Conservation (phyloP, 37 sponge, comb jelly and placozoan genomes). For the Aplysina aerophoba region DNA sequence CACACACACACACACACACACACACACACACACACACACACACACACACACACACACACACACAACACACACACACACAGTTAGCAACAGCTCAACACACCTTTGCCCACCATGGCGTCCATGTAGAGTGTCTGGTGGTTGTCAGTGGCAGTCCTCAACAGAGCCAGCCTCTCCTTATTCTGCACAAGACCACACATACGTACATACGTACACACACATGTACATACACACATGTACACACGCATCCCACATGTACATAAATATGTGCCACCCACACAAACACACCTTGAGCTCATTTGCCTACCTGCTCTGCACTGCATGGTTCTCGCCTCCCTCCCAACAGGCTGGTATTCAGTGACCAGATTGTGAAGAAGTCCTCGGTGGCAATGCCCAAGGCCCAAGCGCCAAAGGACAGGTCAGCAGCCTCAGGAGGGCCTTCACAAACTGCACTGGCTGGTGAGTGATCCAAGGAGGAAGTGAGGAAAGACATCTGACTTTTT, state of each 20-base stretch:
- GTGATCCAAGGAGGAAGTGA: neutral
- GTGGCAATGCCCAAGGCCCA: constrained; percentile 28
- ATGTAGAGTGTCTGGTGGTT: constrained; percentile 74
- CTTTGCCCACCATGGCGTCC: constrained; percentile 91
- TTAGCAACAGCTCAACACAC: constrained; percentile 22
- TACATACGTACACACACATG: too few relatives aligned
- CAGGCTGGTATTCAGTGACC: neutral
- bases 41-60: constrained; percentile 37
- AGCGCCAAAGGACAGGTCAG: neutral
- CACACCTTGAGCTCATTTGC: too few relatives aligned
- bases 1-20: constrained; percentile 25
- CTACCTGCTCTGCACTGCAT: too few relatives aligned
- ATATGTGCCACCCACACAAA: too few relatives aligned
- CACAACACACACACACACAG: constrained; percentile 27
- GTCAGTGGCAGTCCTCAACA: constrained; percentile 70
- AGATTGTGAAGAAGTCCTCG: constrained; percentile 33
- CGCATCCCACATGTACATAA: too few relatives aligned
- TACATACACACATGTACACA: too few relatives aligned
- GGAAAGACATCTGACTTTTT: too few relatives aligned
- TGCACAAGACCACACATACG: constrained; percentile 20
- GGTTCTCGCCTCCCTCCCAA: too few relatives aligned
- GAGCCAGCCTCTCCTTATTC: constrained; percentile 72
- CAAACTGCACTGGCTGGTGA: too few relatives aligned
- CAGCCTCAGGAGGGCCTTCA: neutral
- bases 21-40: constrained; percentile 35